phyloP scores from a whole-genome alignment of 2,888 invertebrate species.

The Chorisops tibialis region DNA sequence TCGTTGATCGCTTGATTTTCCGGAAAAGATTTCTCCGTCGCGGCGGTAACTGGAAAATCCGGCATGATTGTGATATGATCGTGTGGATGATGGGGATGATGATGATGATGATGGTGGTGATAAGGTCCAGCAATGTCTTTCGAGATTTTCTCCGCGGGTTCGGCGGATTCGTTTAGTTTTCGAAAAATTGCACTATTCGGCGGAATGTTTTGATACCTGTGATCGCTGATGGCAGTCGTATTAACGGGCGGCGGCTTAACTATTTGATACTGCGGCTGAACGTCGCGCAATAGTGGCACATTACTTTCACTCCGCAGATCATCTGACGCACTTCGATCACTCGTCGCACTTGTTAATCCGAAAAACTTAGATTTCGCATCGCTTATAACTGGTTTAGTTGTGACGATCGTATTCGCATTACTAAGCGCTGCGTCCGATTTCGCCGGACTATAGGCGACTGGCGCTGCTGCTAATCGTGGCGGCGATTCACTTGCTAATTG shows the following conservation, averaged over 20 bases:
- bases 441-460: conserved; percentile 25
- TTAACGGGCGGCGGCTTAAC: conserved; percentile 35
- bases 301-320: conserved; percentile 11
- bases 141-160: neutral
- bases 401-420: conserved; percentile 36
- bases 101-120: conserved; percentile 15
- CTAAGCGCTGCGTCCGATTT: conserved; percentile 18
- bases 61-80: conserved; percentile 5
- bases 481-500: conserved; percentile 3
- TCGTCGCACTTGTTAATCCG: conserved; percentile 40
- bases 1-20: neutral
- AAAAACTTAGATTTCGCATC: conserved; percentile 52
- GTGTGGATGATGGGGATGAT: conserved; percentile 19
- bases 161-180: conserved; percentile 27
- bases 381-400: conserved; percentile 46
- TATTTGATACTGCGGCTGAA: neutral
- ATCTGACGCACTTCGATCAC: conserved; percentile 1
- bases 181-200: conserved; percentile 42
- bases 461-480: conserved; percentile 10
- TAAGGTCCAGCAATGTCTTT: conserved; percentile 12
- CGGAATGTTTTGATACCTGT: conserved; percentile 47
- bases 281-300: neutral
- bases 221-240: conserved; percentile 41
- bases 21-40: neutral
- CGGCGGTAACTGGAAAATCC: neutral